phyloP scores from a whole-genome alignment of 1,140 invertebrate species.

The Agrilus planipennis region DNA sequence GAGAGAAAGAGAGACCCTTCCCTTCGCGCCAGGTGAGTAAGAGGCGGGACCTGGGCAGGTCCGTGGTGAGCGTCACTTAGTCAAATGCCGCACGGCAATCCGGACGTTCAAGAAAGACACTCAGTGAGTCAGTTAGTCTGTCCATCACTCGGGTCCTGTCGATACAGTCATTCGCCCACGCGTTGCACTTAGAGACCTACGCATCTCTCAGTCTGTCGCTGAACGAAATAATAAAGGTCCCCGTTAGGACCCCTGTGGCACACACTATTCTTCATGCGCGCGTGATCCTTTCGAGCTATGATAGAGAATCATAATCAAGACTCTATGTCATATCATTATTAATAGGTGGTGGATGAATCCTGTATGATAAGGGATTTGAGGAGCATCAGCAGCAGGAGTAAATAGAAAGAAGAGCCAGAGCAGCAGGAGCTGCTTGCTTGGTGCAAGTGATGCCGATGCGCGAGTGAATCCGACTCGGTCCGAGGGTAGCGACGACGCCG shows the following conservation, averaged over 20 bases:
- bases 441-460: conserved; percentile 15
- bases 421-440: too few species aligned
- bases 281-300: too few species aligned
- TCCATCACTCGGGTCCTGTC: too few species aligned
- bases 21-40: conserved; percentile 28
- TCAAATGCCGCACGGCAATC: conserved; percentile 28
- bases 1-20: conserved; percentile 21
- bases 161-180: conserved; percentile 10
- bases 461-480: conserved; percentile 23
- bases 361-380: too few species aligned
- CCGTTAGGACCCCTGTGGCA: conserved; percentile 10
- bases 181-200: conserved; percentile 6
- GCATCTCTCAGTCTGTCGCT: neutral
- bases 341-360: too few species aligned
- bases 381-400: too few species aligned
- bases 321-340: too few species aligned
- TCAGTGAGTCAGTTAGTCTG: conserved; percentile 20
- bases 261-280: too few species aligned
- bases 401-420: too few species aligned
- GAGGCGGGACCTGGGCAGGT: conserved; percentile 27
- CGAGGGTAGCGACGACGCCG: conserved; percentile 30
- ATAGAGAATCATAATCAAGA: too few species aligned
- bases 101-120: too few species aligned
- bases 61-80: conserved; percentile 29
- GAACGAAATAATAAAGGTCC: neutral